Evolutionary conservation across 2,113 vertebrate genomes (phyloP).

Genomic region (Psettodes erumei): DNA sequence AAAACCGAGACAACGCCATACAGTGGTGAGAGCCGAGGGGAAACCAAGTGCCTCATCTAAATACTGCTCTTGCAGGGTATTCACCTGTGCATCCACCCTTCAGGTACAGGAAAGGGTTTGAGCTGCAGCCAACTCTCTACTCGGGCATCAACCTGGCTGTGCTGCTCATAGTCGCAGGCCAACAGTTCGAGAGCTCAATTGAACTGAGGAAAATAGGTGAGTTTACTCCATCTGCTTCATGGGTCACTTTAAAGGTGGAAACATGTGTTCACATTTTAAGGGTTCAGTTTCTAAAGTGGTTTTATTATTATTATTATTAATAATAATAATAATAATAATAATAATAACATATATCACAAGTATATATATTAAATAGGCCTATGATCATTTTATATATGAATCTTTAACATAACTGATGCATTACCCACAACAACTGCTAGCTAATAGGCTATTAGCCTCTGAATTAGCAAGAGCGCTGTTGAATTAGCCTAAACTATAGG

Average conservation of each 20-base stretch:
- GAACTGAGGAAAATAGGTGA: constrained; percentile 97
- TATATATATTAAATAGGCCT: no score
- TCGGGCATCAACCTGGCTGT: constrained; percentile 95
- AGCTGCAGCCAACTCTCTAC: constrained; percentile 94
- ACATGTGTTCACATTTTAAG: no score
- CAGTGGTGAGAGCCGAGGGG: constrained; percentile 85
- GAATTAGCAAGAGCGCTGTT: no score
- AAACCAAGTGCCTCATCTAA: not conserved
- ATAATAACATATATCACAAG: no score
- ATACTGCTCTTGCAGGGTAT: not conserved
- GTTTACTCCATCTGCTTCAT: not conserved
- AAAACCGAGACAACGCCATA: constrained; percentile 90
- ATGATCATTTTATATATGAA: no score
- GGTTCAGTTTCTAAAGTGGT: not conserved
- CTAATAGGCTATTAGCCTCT: no score
- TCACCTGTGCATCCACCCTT: not conserved
- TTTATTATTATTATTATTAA: no score
- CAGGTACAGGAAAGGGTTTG: constrained; percentile 97
- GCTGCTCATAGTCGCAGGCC: constrained; percentile 91
- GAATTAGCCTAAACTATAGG: no score
- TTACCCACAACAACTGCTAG: no score
- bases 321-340: no score
- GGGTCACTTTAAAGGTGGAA: no score
- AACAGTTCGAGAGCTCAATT: constrained; percentile 94
- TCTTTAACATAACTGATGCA: no score